Percentiles rank a stretch among this genome's conserved stretches.
phyloP scores from a whole-genome alignment of 2,797 vertebrate species.

The Periophthalmus magnuspinnatus region DNA sequence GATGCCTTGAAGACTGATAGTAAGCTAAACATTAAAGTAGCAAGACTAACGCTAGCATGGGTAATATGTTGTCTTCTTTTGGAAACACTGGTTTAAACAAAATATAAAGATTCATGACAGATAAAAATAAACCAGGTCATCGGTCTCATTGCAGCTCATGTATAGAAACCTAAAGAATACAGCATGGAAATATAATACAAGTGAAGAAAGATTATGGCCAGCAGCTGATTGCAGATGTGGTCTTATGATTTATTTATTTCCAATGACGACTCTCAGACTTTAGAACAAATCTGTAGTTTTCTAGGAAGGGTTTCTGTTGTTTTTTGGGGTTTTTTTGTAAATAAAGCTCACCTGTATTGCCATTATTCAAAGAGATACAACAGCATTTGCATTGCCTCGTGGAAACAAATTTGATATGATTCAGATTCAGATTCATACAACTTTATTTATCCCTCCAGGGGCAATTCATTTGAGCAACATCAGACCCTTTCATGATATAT shows the following conservation, averaged over 20 bases:
- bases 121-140: constrained; percentile 2
- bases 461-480: too few species aligned
- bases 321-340: background rate
- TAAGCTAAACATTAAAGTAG: constrained; percentile 40
- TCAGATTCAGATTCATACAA: too few species aligned
- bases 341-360: background rate
- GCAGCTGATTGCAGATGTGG: constrained; percentile 1
- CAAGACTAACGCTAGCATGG: constrained; percentile 51
- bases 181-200: background rate
- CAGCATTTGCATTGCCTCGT: background rate
- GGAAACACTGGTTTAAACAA: constrained; percentile 19
- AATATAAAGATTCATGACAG: background rate
- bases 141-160: background rate
- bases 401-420: background rate
- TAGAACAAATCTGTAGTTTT: background rate
- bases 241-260: background rate
- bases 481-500: too few species aligned
- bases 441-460: too few species aligned
- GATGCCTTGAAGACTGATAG: constrained; percentile 67
- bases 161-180: background rate
- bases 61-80: constrained; percentile 55
- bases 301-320: background rate
- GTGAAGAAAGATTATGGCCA: background rate
- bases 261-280: background rate
- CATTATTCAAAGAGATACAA: background rate